Evolutionary conservation across 2,888 invertebrate genomes (phyloP), one percentile per base, ranked within the genome.

Genomic region (Agrochola lychnidis): DNA sequence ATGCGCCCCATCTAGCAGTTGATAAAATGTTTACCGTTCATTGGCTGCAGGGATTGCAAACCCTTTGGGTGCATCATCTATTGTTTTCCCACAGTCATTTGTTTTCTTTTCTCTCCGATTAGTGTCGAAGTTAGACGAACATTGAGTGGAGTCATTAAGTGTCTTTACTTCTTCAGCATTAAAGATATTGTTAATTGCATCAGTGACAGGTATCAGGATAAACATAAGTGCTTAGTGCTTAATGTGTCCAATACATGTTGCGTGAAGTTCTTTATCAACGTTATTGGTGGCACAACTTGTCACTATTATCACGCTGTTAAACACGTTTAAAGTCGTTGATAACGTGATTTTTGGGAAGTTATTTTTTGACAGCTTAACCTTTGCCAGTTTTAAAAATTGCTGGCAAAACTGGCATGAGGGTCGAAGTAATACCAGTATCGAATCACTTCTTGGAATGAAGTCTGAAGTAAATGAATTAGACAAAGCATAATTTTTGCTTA

Each of bases 201-300:
- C 64, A 70, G 59, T 68, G 82, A 67, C 64, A 12, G 30, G 1
- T 30, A 30, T 30, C 30, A 30, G 48, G 30, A 63, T 62, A 68
- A 69, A 42, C 45, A 74, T 30, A 86, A 86, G 81, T 78, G 87
- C 70, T 82, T n/a, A 87, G 85, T 73, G 71, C 67, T 82, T 85
- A 85, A 84, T 77, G 79, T 73, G 48, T 70, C 56, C 62, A 73
- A 75, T 64, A 48, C 53, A 40, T 53, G 71, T 61, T 62, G 56
- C 25, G 61, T 61, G 19, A 40, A 75, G 64, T 76, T 81, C 73
- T 76, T 82, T 82, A 82, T 73, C 62, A 22, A 45, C 53, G 56
- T 51, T 72, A 72, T 76, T 78, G 85, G 82, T 84, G 85, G 79
- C 71, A 63, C 56, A n/a, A 63, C 57, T 53, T 70, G 72, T 82